Percentiles rank a stretch among this genome's conserved stretches.
Evolutionary conservation across 2,113 vertebrate genomes (phyloP).

Genomic region (Abramis brama): DNA sequence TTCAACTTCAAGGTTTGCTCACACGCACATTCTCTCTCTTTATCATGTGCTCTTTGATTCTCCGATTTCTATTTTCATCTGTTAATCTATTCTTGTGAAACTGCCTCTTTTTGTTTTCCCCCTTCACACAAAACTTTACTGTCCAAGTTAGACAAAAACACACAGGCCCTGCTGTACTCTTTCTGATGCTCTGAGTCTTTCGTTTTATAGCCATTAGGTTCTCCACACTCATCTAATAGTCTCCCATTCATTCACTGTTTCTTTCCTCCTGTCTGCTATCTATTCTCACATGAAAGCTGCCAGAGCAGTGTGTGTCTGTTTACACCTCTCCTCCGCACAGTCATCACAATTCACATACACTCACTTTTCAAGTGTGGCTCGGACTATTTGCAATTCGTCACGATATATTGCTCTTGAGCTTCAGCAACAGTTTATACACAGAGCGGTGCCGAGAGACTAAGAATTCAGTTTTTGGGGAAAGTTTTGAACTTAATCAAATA

Average conservation of each 20-base stretch:
- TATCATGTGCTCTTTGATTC: slow-evolving; percentile 22
- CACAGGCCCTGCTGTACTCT: neutral
- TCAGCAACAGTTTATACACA: slow-evolving; percentile 24
- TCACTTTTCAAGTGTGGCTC: slow-evolving; percentile 2
- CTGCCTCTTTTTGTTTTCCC: neutral
- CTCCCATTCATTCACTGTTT: slow-evolving; percentile 14
- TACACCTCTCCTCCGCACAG: slow-evolving; percentile 11
- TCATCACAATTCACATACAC: neutral
- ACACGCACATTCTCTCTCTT: slow-evolving; percentile 28
- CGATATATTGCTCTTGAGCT: slow-evolving; percentile 27
- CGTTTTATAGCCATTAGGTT: slow-evolving; percentile 8
- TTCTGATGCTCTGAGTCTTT: neutral
- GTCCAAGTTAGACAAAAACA: slow-evolving; percentile 19
- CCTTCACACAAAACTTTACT: neutral
- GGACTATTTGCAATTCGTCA: slow-evolving; percentile 25
- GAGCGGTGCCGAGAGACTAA: neutral
- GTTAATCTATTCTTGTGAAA: slow-evolving; percentile 1
- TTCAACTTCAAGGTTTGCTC: slow-evolving; percentile 58
- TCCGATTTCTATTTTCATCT: slow-evolving; percentile 33
- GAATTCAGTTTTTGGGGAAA: neutral
- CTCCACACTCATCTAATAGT: slow-evolving; percentile 2
- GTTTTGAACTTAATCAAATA: neutral
- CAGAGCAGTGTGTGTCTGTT: slow-evolving; percentile 31
- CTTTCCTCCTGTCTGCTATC: neutral
- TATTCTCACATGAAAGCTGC: slow-evolving; percentile 15